phyloP scores from a whole-genome alignment of 2,888 invertebrate genomes.

The Ormyrus pomaceus region DNA sequence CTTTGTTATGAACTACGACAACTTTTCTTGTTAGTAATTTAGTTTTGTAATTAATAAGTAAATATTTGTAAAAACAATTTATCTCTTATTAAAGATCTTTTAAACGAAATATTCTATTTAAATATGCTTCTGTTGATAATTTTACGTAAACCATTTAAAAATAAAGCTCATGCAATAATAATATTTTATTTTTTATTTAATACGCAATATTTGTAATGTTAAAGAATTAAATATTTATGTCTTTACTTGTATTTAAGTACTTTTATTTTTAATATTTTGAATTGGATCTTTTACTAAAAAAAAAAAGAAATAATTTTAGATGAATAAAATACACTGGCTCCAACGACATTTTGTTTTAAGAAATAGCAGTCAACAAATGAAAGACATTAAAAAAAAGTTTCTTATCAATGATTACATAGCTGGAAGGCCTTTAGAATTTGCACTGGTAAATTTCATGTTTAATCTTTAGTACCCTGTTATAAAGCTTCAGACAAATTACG shows the following conservation, averaged over 20 bases:
- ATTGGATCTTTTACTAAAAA: no score
- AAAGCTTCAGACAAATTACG: no score
- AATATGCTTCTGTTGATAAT: not conserved
- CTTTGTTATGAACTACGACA: not conserved
- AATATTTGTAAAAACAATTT: slow-evolving; percentile 12
- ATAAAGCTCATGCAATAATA: not conserved
- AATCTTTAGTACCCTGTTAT: not conserved
- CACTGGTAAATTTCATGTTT: not conserved
- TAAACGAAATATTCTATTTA: not conserved
- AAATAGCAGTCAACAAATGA: not conserved
- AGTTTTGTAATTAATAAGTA: slow-evolving; percentile 21
- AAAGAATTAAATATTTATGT: not conserved
- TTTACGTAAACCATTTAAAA: not conserved
- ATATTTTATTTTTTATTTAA: not conserved
- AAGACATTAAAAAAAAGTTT: not conserved
- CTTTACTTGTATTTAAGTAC: no score
- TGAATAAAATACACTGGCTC: no score
- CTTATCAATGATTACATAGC: slow-evolving; percentile 19
- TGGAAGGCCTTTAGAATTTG: not conserved
- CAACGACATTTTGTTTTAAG: no score
- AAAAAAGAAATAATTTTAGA: no score
- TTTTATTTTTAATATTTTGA: no score
- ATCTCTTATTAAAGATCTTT: not conserved
- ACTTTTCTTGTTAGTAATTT: slow-evolving; percentile 13
- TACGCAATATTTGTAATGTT: not conserved